Base-by-base conservation (phyloP, 2,113 vertebrate species). In the Rostratula benghalensis region DNA sequence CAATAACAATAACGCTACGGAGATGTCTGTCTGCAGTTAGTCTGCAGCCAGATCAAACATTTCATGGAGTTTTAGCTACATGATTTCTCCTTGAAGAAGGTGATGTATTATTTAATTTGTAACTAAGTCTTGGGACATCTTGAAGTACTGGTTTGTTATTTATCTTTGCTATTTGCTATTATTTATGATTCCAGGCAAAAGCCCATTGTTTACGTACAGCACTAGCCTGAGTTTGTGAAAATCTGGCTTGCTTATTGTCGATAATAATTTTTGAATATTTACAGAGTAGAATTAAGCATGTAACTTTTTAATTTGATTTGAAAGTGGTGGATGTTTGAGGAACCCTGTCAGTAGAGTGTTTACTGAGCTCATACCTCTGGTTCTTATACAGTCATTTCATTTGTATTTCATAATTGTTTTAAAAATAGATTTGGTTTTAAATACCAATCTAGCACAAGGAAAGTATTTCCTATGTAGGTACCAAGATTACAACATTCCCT, bases 61-160 rank as follows among this genome's bases (percentile, higher is more conserved):
- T 95, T 76, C 50, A 17, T 73, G 15, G 78, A 86, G 83, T 73
- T 94, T 80, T 74, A 89, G 65, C 60, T 82, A 76, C 12, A 8
- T 90, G 93, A 85, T 82, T 95, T 97, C 96, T 94, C 90, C 95
- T 97, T 95, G 97, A 95, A 85, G 74, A 84, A 93, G 85, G 74
- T 96, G 78, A 94, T 96, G 64, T 93, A 90, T 97, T 97, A 93
- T 97, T 97, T 97, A 97, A 96, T 95, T 95, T 88, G 63, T 95
- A 95, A 76, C 57, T 57, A 86, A 95, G 92, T 92, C 79, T 54
- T n/a, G 18, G 90, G 83, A 84, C 60, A 64, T 97, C 86, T 87
- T 93, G 88, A 95, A 86, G 83, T 50, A 30, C 80, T 84, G 11
- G 1, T 2, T 53, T 92, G 46, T 86, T 97, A 82, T 95, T 97